phyloP scores from a whole-genome alignment of 2,797 vertebrate genomes.

The Selene dorsalis region DNA sequence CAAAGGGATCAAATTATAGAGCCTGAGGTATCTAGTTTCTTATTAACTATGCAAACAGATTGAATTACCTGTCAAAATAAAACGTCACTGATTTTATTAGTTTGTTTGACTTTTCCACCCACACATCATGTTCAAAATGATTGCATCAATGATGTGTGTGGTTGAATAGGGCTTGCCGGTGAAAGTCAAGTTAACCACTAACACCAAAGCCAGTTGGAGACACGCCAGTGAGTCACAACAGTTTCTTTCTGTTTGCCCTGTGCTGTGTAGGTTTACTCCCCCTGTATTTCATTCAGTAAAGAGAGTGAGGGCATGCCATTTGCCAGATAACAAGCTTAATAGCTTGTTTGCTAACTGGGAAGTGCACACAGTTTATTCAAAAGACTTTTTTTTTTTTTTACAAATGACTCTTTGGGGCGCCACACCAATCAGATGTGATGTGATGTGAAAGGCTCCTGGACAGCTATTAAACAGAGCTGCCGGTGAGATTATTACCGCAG shows the following conservation, averaged over 20 bases:
- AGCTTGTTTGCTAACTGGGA: too few relatives aligned
- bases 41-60: slow-evolving; percentile 12
- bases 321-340: too few relatives aligned
- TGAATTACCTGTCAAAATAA: slow-evolving; percentile 6
- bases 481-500: background rate
- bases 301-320: background rate
- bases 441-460: background rate
- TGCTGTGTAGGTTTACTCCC: background rate
- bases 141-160: too few relatives aligned
- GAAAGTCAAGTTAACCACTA: background rate
- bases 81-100: background rate
- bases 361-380: background rate
- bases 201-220: background rate
- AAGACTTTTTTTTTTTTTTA: background rate
- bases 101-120: background rate
- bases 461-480: background rate
- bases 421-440: background rate
- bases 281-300: background rate
- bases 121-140: background rate
- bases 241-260: background rate
- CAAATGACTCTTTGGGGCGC: too few relatives aligned
- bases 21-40: background rate
- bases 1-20: background rate
- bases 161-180: background rate
- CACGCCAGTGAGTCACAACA: background rate